A percentile compares a stretch with the other conserved stretches of the same genome.
Conservation (phyloP, 2,113 vertebrate species). For the Telmatochromis sp. region DNA sequence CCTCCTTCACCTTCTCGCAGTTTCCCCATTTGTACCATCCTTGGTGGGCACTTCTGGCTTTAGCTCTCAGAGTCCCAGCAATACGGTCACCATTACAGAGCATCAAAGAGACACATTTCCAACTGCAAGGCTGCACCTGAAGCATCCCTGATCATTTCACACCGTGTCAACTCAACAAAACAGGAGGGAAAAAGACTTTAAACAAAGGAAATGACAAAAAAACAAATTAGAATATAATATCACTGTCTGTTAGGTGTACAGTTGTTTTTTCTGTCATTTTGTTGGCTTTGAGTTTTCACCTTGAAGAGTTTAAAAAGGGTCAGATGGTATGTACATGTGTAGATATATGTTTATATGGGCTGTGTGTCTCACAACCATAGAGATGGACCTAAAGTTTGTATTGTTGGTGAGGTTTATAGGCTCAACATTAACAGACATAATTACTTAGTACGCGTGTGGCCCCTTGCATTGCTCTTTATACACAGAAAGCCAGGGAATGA, state of each 20-base stretch:
- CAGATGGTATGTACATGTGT: constrained; percentile 53
- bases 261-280: constrained; percentile 55
- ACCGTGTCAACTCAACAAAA: constrained; percentile 36
- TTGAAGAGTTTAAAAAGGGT: constrained; percentile 42
- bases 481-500: constrained; percentile 13
- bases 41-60: constrained; percentile 50
- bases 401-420: constrained; percentile 51
- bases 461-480: constrained; percentile 16
- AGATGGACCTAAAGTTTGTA: constrained; percentile 68
- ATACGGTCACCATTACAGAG: constrained; percentile 21
- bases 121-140: constrained; percentile 27
- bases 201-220: constrained; percentile 33
- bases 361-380: constrained; percentile 43
- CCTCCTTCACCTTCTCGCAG: constrained; percentile 51
- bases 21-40: constrained; percentile 31
- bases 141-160: constrained; percentile 41
- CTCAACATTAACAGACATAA: constrained; percentile 15
- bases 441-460: constrained; percentile 11
- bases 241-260: constrained; percentile 66
- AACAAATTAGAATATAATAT: constrained; percentile 45
- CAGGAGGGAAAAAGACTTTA: constrained; percentile 18
- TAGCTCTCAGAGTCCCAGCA: constrained; percentile 40
- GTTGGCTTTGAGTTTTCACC: constrained; percentile 38
- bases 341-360: constrained; percentile 65
- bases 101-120: constrained; percentile 47